phyloP scores from a whole-genome alignment of 2,113 vertebrate species.

The Saccopteryx bilineata region DNA sequence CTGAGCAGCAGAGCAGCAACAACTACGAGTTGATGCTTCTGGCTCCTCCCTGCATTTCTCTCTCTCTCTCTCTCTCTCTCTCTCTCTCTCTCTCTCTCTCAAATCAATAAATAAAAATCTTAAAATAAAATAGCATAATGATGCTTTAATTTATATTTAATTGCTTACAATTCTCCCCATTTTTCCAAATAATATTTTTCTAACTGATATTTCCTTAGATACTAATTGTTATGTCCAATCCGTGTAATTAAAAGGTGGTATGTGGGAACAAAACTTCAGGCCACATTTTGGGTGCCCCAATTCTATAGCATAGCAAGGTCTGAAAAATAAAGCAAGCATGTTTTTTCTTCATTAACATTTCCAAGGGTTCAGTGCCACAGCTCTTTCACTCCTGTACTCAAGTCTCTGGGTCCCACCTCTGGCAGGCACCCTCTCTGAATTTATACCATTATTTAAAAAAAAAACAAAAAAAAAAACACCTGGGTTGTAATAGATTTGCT shows the following conservation, averaged over 20 bases:
- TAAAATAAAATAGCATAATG: neutral
- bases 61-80: no score
- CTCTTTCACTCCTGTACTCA: neutral
- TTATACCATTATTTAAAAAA: neutral
- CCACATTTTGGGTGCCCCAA: neutral
- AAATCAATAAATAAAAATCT: no score
- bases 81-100: no score
- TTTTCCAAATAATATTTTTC: neutral
- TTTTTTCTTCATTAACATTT: neutral
- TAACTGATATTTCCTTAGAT: constrained; percentile 11
- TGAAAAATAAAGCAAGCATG: neutral
- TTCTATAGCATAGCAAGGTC: neutral
- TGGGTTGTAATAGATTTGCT: neutral
- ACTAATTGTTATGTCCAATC: neutral
- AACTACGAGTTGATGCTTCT: no score
- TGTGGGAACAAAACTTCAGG: neutral
- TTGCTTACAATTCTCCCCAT: neutral
- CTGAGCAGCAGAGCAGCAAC: no score
- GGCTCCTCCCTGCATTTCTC: no score
- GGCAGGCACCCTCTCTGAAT: neutral
- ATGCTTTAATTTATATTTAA: neutral
- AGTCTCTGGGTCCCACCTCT: neutral
- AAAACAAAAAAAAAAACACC: no score
- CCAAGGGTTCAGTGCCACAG: neutral
- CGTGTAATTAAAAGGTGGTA: neutral